phyloP scores from a whole-genome alignment of 2,113 vertebrate genomes.

The Pantherophis guttatus region DNA sequence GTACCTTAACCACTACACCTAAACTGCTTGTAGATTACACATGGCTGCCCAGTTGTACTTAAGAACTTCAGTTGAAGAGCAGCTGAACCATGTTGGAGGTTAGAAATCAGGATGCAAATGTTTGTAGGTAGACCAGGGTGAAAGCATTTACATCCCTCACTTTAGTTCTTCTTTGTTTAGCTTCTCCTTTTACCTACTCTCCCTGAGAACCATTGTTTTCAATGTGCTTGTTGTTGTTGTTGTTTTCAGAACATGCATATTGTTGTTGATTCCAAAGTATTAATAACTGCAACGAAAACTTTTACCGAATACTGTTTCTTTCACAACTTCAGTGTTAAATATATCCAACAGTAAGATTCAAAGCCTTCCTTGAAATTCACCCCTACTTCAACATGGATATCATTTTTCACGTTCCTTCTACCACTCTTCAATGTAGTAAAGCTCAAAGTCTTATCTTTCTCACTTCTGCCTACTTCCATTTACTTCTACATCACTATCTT shows the following conservation, averaged over 20 bases:
- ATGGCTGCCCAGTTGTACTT: background rate
- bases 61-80: background rate
- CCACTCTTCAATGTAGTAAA: background rate
- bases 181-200: background rate
- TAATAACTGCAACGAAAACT: background rate
- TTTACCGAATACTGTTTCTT: background rate
- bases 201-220: background rate
- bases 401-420: background rate
- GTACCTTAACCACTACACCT: background rate
- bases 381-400: background rate
- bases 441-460: background rate
- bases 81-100: background rate
- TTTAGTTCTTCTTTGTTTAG: background rate
- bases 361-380: background rate
- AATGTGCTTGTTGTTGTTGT: slow-evolving; percentile 50
- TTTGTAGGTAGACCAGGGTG: background rate
- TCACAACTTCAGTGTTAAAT: background rate
- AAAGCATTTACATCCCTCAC: background rate
- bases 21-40: background rate
- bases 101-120: background rate
- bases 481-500: slow-evolving; percentile 63
- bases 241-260: background rate
- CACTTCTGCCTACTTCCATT: slow-evolving; percentile 12
- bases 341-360: background rate
- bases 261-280: background rate